Evolutionary conservation across 64 coral and sea anemone species (phyloP).

Genomic region (Platygyra sinensis): DNA sequence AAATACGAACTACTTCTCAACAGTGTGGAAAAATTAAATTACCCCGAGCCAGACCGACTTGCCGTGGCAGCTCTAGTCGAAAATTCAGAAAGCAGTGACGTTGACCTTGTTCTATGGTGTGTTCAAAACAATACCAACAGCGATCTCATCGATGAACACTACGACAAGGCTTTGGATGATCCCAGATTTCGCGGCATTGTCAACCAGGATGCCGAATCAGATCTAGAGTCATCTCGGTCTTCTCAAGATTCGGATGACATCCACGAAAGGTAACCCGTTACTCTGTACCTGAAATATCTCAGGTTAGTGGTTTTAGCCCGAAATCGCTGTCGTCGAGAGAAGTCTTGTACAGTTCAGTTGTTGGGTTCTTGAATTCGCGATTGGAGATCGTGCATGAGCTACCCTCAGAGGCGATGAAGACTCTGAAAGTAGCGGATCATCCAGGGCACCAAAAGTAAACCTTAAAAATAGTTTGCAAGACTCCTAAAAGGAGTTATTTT

Average conservation of each 20-base stretch:
- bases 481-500: too few species aligned
- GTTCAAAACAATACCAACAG: constrained; percentile 30
- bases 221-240: not conserved
- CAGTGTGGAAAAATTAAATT: not conserved
- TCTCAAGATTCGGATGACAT: constrained; percentile 1
- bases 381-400: too few species aligned
- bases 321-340: too few species aligned
- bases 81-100: constrained; percentile 5
- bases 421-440: not conserved
- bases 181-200: not conserved
- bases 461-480: not conserved
- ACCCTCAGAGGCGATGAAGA: too few species aligned
- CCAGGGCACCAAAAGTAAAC: not conserved
- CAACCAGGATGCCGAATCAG: not conserved
- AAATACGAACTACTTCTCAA: constrained; percentile 10
- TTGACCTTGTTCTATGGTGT: constrained; percentile 43
- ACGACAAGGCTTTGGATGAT: constrained; percentile 1
- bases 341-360: too few species aligned
- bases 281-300: too few species aligned
- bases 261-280: not conserved
- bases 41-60: constrained; percentile 30
- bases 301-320: too few species aligned
- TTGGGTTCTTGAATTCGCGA: too few species aligned
- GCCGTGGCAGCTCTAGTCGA: constrained; percentile 35
- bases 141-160: constrained; percentile 17